Evolutionary conservation across 2,888 invertebrate species (phyloP), one percentile per base, ranked within the genome.

Genomic region (Amblyjoppa fuscipennis): DNA sequence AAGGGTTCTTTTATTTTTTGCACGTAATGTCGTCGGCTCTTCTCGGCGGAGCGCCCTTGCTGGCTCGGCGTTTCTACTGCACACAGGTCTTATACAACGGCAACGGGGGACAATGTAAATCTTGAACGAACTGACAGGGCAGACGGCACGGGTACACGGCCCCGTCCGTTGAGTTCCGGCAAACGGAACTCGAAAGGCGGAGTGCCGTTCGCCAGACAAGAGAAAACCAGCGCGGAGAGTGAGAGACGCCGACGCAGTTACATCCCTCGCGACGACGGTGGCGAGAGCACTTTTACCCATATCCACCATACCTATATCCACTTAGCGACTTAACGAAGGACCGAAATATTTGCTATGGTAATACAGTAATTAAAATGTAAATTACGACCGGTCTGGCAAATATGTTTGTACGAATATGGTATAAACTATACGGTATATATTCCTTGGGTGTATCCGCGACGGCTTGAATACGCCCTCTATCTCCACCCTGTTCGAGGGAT

Each of bases 341-440:
- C 86, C 84, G 90, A 90, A 88, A 92, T 92, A 91, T 91, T 91
- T 91, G 90, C 89, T 89, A 90, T 88, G 90, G 89, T 91, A 89
- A 91, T 92, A 89, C 53, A 88, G 91, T 91, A 91, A 92, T 92
- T 92, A 92, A 92, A 92, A 92, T 92, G 92, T 87, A 92, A 92
- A 92, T 92, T 90, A 88, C 89, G 87, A 78, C 86, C 84, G 86
- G 84, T 87, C 66, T 85, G 84, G 90, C 88, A 90, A 91, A 91
- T 90, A 91, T 90, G 90, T 91, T 91, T 88, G 89, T 89, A 87
- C 87, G 86, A 90, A 89, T 90, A 84, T 71, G 34, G 49, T n/a
- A 49, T 34, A 16, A 13, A 31, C n/a, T 20, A 31, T 7, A 7
- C 31, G 25, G 13, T 20, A 38, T n/a, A 16, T 28, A 31, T 6